A percentile compares a stretch with the other conserved stretches of the same genome.
Evolutionary conservation across 2,797 vertebrate species (phyloP).

Genomic region (Triplophysa yarkandensis): DNA sequence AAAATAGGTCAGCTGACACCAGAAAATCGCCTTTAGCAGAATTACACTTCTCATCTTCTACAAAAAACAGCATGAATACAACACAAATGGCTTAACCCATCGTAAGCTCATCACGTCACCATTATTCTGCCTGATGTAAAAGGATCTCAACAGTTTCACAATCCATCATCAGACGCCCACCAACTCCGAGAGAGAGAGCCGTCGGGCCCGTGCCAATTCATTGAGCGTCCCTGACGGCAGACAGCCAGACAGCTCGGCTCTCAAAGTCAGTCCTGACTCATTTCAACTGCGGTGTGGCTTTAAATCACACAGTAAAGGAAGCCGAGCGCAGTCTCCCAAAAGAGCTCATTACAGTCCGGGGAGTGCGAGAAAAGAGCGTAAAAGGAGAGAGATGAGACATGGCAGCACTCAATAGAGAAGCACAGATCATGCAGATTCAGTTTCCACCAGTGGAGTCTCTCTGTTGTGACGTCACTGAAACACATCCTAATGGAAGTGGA

Average conservation of each 20-base stretch:
- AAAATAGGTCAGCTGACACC: background rate
- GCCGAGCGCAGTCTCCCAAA: conserved; percentile 31
- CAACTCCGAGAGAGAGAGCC: conserved; percentile 1
- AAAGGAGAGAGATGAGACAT: background rate
- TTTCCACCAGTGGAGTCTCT: background rate
- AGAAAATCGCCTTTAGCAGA: background rate
- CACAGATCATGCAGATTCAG: conserved; percentile 24
- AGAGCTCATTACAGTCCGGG: conserved; percentile 49
- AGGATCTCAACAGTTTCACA: conserved; percentile 27
- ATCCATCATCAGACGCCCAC: conserved; percentile 25
- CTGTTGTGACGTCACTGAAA: conserved; percentile 12
- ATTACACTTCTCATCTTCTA: conserved; percentile 5
- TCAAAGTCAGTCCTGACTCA: conserved; percentile 39
- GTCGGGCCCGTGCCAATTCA: conserved; percentile 18
- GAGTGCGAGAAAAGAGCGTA: background rate
- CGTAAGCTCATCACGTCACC: conserved; percentile 8
- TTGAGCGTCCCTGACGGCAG: conserved; percentile 20
- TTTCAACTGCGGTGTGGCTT: conserved; percentile 27
- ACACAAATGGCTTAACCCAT: background rate
- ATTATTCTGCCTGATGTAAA: conserved; percentile 7
- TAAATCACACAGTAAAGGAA: conserved; percentile 28
- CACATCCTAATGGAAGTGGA: conserved; percentile 17
- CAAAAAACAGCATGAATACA: background rate
- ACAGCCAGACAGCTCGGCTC: conserved; percentile 37
- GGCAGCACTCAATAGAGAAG: background rate